Evolutionary conservation across 2,888 invertebrate species (phyloP).

Genomic region (Polietes domitor): DNA sequence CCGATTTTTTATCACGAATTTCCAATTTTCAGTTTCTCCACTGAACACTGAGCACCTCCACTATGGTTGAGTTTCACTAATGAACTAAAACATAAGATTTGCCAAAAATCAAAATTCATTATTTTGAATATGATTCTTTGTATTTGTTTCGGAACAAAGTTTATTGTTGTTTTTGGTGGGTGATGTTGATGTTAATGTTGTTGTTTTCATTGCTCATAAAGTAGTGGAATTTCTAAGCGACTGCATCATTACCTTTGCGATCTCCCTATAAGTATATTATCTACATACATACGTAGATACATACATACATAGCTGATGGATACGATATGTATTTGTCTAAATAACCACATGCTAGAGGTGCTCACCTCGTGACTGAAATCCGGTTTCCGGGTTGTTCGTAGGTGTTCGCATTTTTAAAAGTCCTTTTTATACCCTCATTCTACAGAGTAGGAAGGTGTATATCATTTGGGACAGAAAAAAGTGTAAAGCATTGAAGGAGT

Average conservation of each 20-base stretch:
- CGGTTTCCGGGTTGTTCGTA: too few relatives aligned
- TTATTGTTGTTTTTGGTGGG: constrained; percentile 28
- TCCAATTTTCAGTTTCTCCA: background rate
- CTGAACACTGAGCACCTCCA: constrained; percentile 62
- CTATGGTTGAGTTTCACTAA: constrained; percentile 69
- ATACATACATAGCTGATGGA: background rate
- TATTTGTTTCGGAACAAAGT: constrained; percentile 14
- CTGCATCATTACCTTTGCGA: constrained; percentile 62
- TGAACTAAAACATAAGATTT: constrained; percentile 78
- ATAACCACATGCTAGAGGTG: background rate
- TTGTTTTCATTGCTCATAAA: constrained; percentile 19
- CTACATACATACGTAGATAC: background rate
- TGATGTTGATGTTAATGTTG: too few relatives aligned
- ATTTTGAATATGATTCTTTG: constrained; percentile 75
- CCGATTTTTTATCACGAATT: constrained; percentile 16
- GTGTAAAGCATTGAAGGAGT: too few relatives aligned
- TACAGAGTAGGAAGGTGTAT: too few relatives aligned
- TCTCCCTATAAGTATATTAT: constrained; percentile 34
- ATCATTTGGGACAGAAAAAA: too few relatives aligned
- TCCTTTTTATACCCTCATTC: too few relatives aligned
- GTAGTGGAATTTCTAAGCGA: constrained; percentile 61
- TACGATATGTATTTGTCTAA: background rate
- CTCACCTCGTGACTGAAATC: background rate
- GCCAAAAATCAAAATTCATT: constrained; percentile 75
- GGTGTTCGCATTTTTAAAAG: too few relatives aligned